Percentiles rank a stretch among this genome's conserved stretches.
Conservation (phyloP, 2,888 invertebrate genomes). For the Bellardia pandia region DNA sequence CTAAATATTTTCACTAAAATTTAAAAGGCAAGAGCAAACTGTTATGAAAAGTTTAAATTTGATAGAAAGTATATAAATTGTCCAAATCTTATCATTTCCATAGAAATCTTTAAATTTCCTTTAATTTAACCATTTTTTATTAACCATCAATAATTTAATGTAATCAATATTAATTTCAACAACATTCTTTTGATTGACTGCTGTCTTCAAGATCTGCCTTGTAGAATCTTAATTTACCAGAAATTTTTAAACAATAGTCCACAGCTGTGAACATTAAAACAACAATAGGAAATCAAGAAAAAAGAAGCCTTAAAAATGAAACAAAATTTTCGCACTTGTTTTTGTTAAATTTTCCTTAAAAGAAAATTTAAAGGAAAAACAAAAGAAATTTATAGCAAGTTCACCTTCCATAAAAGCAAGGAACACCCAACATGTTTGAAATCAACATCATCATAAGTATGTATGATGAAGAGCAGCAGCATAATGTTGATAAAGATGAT, state of each 20-base stretch:
- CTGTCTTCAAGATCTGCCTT: constrained; percentile 36
- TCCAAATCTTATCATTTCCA: no score
- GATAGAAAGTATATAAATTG: neutral
- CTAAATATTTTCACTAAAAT: no score
- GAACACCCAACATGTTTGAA: constrained; percentile 55
- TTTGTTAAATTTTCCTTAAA: constrained; percentile 11
- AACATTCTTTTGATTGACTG: constrained; percentile 55
- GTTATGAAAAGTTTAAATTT: neutral
- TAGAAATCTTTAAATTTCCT: neutral
- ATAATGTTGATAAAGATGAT: constrained; percentile 43
- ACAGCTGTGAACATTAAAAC: constrained; percentile 49
- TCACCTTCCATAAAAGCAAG: neutral
- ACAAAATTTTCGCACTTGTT: constrained; percentile 66
- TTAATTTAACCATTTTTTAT: constrained; percentile 23
- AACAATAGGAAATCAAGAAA: constrained; percentile 11
- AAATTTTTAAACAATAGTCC: constrained; percentile 35
- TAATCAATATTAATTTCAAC: constrained; percentile 20
- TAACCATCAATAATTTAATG: constrained; percentile 35
- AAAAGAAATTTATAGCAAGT: constrained; percentile 34
- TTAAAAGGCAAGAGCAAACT: no score
- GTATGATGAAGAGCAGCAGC: constrained; percentile 29
- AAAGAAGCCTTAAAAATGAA: constrained; percentile 28
- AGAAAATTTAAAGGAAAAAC: constrained; percentile 16
- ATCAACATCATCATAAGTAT: constrained; percentile 19
- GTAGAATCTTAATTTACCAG: constrained; percentile 35